phyloP scores from a whole-genome alignment of 2,888 invertebrate genomes.

The Stenchaetothrips biformis region DNA sequence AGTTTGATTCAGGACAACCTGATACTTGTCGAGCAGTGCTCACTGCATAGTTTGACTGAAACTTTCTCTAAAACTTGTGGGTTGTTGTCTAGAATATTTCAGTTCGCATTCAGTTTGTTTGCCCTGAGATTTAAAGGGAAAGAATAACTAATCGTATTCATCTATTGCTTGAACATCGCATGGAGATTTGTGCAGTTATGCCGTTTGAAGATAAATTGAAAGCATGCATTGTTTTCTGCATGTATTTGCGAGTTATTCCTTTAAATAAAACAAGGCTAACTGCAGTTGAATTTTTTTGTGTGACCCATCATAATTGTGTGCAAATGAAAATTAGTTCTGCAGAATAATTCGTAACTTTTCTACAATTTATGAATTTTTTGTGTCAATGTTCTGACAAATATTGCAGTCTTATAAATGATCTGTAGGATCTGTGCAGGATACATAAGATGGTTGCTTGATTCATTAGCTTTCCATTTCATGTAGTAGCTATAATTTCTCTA shows the following conservation, averaged over 20 bases:
- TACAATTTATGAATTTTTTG: not conserved
- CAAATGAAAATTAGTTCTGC: not conserved
- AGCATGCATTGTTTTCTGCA: conserved; percentile 12
- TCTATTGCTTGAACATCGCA: not conserved
- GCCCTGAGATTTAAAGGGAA: no score
- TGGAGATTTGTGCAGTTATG: conserved; percentile 12
- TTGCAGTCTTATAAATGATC: not conserved
- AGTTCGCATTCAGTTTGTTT: no score
- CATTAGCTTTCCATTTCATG: not conserved
- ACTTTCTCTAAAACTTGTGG: no score
- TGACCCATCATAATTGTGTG: no score
- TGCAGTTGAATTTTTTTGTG: no score
- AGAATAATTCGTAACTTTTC: not conserved
- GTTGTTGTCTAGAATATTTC: no score
- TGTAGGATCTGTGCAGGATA: not conserved
- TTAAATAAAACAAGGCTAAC: not conserved
- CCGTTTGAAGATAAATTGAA: not conserved
- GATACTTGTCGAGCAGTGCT: no score
- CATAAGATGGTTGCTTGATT: not conserved
- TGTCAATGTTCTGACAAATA: not conserved
- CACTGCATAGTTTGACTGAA: no score
- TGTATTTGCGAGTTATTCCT: not conserved
- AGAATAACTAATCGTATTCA: not conserved
- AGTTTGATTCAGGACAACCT: no score
- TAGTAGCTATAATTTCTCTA: not conserved